Conservation (phyloP, 1,140 invertebrate genomes). For the Agraylea sexmaculata region DNA sequence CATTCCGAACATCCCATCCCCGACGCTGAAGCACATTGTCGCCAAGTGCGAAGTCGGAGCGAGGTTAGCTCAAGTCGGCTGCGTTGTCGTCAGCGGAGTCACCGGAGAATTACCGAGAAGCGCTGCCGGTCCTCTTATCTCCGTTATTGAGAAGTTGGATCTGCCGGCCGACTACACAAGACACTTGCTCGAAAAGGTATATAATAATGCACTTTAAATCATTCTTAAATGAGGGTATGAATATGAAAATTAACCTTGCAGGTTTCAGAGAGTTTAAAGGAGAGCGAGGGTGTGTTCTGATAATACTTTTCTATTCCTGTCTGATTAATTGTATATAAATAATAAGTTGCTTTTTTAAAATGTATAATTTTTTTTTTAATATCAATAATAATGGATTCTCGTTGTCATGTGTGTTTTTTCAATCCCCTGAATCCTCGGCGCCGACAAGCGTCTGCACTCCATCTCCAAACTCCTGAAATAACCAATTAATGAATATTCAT, state of each 20-base stretch:
- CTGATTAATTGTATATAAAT: too few species aligned
- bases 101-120: constrained; percentile 8
- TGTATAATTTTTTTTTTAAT: too few species aligned
- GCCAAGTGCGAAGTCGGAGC: constrained; percentile 20
- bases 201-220: too few species aligned
- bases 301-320: too few species aligned
- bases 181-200: constrained; percentile 19
- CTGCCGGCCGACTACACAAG: constrained; percentile 18
- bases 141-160: constrained; percentile 15
- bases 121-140: constrained; percentile 10
- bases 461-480: constrained; percentile 15
- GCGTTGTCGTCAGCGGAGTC: constrained; percentile 12
- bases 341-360: too few species aligned
- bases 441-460: constrained; percentile 15
- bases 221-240: too few species aligned
- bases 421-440: constrained; percentile 13
- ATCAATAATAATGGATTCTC: too few species aligned
- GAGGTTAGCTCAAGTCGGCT: constrained; percentile 15
- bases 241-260: constrained; percentile 1
- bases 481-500: neutral
- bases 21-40: constrained; percentile 17
- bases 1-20: constrained; percentile 20
- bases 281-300: too few species aligned
- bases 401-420: too few species aligned
- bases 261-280: constrained; percentile 9